Percentiles rank a stretch among this genome's conserved stretches.
Evolutionary conservation across 1,140 invertebrate species (phyloP).

Genomic region (Theocolax elegans): DNA sequence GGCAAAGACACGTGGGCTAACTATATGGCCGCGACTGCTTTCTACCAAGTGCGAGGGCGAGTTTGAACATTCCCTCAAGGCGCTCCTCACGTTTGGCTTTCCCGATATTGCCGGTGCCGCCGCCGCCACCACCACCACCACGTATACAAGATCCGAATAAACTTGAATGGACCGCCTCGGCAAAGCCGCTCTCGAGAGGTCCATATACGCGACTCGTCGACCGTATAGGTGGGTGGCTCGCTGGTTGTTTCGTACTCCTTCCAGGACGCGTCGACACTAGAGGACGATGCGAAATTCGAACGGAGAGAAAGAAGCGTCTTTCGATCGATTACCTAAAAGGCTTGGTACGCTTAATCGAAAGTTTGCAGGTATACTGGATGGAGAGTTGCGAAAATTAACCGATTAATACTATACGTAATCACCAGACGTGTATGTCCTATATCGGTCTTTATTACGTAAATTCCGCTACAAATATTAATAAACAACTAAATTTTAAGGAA

Average conservation of each 20-base stretch:
- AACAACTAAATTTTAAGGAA: too few species aligned
- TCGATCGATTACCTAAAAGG: too few species aligned
- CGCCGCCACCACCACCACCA: background rate
- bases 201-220: background rate
- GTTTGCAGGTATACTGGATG: background rate
- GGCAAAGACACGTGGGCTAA: slow-evolving; percentile 50
- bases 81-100: slow-evolving; percentile 16
- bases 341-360: too few species aligned
- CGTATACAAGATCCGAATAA: slow-evolving; percentile 9
- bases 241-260: background rate
- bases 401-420: too few species aligned
- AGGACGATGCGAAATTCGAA: background rate
- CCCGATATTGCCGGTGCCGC: background rate
- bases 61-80: slow-evolving; percentile 44
- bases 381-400: too few species aligned
- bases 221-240: background rate
- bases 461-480: too few species aligned
- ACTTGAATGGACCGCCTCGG: background rate
- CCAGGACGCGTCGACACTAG: slow-evolving; percentile 8
- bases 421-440: too few species aligned
- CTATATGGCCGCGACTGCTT: slow-evolving; percentile 57
- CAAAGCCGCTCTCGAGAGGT: background rate
- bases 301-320: too few species aligned
- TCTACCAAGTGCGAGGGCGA: slow-evolving; percentile 54
- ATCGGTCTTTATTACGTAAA: too few species aligned